phyloP scores from a whole-genome alignment of 2,113 vertebrate species.

The Plestiodon gilberti region DNA sequence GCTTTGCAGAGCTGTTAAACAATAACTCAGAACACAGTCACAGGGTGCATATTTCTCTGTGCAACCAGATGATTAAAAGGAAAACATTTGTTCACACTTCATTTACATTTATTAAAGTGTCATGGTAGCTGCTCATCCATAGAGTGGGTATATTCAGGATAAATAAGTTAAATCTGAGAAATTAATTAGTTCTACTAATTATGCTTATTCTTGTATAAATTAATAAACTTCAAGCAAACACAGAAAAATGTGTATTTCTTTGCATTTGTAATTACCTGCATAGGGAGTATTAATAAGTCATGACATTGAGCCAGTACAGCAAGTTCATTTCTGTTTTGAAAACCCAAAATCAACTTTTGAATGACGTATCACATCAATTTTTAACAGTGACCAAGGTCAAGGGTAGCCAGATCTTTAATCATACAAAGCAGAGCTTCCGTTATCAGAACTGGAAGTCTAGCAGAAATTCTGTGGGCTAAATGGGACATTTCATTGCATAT shows the following conservation, averaged over 20 bases:
- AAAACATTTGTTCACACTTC: constrained; percentile 64
- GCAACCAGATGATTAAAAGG: constrained; percentile 50
- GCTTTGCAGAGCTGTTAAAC: constrained; percentile 38
- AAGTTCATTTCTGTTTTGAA: constrained; percentile 28
- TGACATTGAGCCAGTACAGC: neutral
- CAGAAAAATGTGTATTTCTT: constrained; percentile 37
- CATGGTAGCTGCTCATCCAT: constrained; percentile 35
- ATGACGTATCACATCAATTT: neutral
- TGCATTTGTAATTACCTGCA: constrained; percentile 40
- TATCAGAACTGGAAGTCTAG: neutral
- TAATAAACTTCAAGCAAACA: constrained; percentile 50
- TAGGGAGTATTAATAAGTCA: constrained; percentile 33
- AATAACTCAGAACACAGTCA: constrained; percentile 38
- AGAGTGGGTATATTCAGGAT: constrained; percentile 44
- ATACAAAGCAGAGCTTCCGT: neutral
- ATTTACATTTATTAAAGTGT: constrained; percentile 57
- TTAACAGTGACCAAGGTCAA: neutral
- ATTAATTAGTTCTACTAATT: constrained; percentile 62
- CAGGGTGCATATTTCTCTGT: constrained; percentile 47
- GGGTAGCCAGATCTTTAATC: neutral
- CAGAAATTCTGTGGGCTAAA: neutral
- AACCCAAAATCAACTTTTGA: constrained; percentile 22
- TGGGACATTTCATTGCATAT: neutral
- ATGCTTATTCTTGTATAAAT: constrained; percentile 53
- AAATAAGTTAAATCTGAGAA: constrained; percentile 59